Evolutionary conservation across 2,113 vertebrate species (phyloP), one percentile per base, ranked within the genome.

Genomic region (Steatornis caripensis): DNA sequence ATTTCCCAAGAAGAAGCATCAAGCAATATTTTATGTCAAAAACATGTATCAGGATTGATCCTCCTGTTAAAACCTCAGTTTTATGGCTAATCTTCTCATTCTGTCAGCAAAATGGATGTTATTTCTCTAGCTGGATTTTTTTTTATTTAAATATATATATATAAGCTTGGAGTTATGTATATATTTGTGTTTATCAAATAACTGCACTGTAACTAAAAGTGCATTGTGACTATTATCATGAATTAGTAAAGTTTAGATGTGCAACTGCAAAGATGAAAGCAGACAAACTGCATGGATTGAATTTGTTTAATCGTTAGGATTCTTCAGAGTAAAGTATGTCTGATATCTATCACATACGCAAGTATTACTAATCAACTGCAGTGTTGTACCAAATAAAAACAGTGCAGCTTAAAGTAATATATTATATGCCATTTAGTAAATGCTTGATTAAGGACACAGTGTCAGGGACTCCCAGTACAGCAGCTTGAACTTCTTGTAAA

Each of bases 1-100:
- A 79, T 91, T 97, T 96, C 72, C 55, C 46, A 91, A 77, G 89
- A 88, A 94, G 83, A 18, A 80, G 72, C 34, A 93, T 34, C 62
- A 90, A 87, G 72, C 61, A 94, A 89, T 96, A 96, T 95, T 96
- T 97, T 95, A 96, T 77, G 82, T 66, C 81, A 87, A 79, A 95
- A 96, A 90, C 62, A 61, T 70, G 72, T 68, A 95, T 88, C 61
- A 79, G 81, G 78, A 90, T 90, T 86, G 49, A 97, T 96, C 20
- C 22, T 90, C 6, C 53, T 87, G 26, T 85, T 95, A 66, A 72
- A 88, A 54, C 36, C 30, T 93, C 36, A 32, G 11, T 76, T 91
- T 89, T 88, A 90, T 91, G 58, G 83, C 72, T 95, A 93, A 90
- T 90, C 71, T 89, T 89, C 74, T 77, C 68, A 84, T 92, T 79